These are phyloP conservation scores for Drosophila kanapiae DNA, from an alignment of 1,140 invertebrate species.

Conservation along the genomic window DNA sequence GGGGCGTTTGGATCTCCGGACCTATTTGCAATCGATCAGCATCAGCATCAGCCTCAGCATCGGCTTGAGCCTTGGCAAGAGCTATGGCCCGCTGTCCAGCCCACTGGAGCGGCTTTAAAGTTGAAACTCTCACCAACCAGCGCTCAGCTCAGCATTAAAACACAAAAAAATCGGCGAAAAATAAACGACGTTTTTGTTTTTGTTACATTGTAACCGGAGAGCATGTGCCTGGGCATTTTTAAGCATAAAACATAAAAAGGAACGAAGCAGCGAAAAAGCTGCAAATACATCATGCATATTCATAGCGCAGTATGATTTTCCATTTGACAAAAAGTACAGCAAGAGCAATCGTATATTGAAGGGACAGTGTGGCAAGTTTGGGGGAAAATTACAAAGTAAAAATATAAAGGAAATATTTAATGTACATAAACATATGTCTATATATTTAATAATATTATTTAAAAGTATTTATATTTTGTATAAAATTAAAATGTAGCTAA, in stretches of 20 bases:
- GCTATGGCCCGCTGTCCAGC: constrained; percentile 67
- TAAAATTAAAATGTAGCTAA: no score
- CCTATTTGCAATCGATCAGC: constrained; percentile 83
- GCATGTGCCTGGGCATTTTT: constrained; percentile 70
- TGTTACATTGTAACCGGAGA: constrained; percentile 74
- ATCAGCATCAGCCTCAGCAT: constrained; percentile 27
- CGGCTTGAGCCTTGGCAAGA: constrained; percentile 60
- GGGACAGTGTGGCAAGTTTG: constrained; percentile 30
- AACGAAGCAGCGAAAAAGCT: constrained; percentile 54
- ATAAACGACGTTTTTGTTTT: constrained; percentile 39
- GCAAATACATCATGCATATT: constrained; percentile 81
- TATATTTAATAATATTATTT: no score
- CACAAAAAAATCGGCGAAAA: constrained; percentile 5
- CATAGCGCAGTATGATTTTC: constrained; percentile 77
- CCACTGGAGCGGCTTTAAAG: constrained; percentile 48
- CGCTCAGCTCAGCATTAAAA: constrained; percentile 23
- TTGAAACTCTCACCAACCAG: constrained; percentile 61
- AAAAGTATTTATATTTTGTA: no score
- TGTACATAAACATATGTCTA: no score
- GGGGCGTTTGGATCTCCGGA: constrained; percentile 68
- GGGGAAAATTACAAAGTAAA: background rate
- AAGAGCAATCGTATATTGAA: constrained; percentile 31
- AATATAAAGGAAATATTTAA: no score
- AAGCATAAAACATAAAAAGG: constrained; percentile 74
- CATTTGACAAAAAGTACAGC: constrained; percentile 75